phyloP scores from a whole-genome alignment of 2,113 vertebrate genomes.

The Alligator sinensis region DNA sequence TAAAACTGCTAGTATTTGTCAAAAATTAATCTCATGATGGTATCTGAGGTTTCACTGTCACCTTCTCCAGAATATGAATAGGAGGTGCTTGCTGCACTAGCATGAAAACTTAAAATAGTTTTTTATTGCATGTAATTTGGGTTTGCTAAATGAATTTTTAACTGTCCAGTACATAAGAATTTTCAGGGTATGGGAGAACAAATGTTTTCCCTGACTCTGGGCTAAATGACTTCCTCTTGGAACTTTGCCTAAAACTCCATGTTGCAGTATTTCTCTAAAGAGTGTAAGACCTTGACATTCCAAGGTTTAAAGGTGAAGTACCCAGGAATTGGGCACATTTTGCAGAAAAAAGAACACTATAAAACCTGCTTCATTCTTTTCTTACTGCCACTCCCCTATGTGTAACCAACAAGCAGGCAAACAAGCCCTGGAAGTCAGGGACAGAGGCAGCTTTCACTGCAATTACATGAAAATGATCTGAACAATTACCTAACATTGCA shows the following conservation, averaged over 20 bases:
- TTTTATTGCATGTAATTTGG: constrained; percentile 39
- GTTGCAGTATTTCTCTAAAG: constrained; percentile 24
- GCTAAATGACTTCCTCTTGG: constrained; percentile 44
- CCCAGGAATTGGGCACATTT: neutral
- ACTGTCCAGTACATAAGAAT: neutral
- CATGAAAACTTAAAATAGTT: constrained; percentile 36
- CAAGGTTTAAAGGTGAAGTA: constrained; percentile 39
- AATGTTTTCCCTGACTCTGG: constrained; percentile 39
- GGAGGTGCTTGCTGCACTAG: constrained; percentile 43
- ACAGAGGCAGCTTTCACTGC: neutral
- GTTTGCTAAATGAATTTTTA: constrained; percentile 46
- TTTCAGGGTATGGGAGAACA: constrained; percentile 23
- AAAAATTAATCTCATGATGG: constrained; percentile 13
- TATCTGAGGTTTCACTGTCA: constrained; percentile 24
- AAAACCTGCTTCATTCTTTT: neutral
- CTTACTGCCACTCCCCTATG: constrained; percentile 21
- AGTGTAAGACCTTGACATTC: neutral
- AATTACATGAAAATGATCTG: constrained; percentile 65
- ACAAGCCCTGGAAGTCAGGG: constrained; percentile 38
- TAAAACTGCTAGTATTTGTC: constrained; percentile 29
- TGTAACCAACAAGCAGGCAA: constrained; percentile 37
- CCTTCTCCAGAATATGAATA: constrained; percentile 53
- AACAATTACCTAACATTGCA: constrained; percentile 47
- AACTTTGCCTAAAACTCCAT: constrained; percentile 36
- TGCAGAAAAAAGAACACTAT: neutral